phyloP scores from a whole-genome alignment of 2,888 invertebrate species.

The Sphaeridia pumilis region DNA sequence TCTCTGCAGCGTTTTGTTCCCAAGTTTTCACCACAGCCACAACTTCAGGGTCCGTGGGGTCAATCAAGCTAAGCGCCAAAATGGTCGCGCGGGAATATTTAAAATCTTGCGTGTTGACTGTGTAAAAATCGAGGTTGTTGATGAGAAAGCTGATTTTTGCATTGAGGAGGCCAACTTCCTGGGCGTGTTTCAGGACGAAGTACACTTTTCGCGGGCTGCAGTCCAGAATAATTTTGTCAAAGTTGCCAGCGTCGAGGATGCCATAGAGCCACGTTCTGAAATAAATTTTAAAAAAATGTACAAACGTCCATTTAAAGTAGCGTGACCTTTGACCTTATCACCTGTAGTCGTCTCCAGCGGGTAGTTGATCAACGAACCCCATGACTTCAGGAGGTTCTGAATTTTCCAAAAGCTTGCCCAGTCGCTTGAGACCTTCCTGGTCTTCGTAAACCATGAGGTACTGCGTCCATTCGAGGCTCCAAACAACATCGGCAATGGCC shows the following conservation, averaged over 20 bases:
- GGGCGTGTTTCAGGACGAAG: constrained; percentile 78
- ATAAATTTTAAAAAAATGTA: not conserved
- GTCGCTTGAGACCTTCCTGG: constrained; percentile 75
- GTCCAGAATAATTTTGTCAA: constrained; percentile 82
- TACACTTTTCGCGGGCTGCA: constrained; percentile 75
- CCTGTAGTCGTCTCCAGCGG: constrained; percentile 74
- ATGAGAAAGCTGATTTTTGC: constrained; percentile 88
- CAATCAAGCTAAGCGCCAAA: constrained; percentile 78
- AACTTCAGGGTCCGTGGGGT: constrained; percentile 67
- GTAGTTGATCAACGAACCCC: constrained; percentile 61
- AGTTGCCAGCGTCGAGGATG: constrained; percentile 38
- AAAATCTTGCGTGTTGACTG: constrained; percentile 82
- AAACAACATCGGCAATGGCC: constrained; percentile 82
- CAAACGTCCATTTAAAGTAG: not conserved
- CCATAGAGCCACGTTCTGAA: constrained; percentile 74
- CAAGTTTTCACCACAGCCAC: constrained; percentile 58
- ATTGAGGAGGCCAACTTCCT: constrained; percentile 93
- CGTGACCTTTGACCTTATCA: constrained; percentile 38
- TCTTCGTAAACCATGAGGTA: constrained; percentile 93
- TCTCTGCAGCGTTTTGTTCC: not conserved
- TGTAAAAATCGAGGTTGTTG: constrained; percentile 79
- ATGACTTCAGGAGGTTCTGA: constrained; percentile 68
- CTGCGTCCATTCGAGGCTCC: constrained; percentile 81
- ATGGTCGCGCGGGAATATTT: constrained; percentile 91
- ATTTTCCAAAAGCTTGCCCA: constrained; percentile 75